These are phyloP conservation scores for Agrochola lota DNA, from an alignment of 2,888 invertebrate species.

Conservation along the genomic window DNA sequence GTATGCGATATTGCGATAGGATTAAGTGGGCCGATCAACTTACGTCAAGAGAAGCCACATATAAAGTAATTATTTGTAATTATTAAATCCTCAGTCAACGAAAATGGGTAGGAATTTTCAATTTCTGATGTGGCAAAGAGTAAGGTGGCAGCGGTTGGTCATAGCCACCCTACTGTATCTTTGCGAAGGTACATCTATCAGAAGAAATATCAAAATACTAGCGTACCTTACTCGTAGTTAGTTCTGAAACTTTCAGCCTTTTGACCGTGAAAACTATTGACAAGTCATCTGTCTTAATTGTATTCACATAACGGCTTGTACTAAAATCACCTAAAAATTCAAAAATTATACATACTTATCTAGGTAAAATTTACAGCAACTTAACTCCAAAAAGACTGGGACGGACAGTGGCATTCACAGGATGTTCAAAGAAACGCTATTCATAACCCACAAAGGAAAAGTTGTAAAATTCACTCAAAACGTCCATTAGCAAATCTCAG, in stretches of 20 bases:
- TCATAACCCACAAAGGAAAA: slow-evolving; percentile 51
- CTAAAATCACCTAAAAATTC: too few relatives aligned
- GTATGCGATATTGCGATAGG: slow-evolving; percentile 15
- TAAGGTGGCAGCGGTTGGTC: too few relatives aligned
- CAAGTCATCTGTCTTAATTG: neutral
- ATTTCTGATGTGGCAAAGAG: neutral
- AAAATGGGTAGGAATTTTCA: neutral
- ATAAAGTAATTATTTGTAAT: slow-evolving; percentile 14
- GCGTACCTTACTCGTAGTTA: too few relatives aligned
- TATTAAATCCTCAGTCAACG: neutral
- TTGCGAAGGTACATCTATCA: neutral
- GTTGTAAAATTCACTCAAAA: slow-evolving; percentile 38
- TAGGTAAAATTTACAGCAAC: neutral
- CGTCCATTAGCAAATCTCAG: slow-evolving; percentile 21
- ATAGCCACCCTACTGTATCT: neutral
- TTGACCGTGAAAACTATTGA: neutral
- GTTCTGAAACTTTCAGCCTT: neutral
- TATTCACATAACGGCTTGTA: neutral
- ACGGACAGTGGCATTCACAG: slow-evolving; percentile 14
- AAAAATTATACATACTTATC: too few relatives aligned
- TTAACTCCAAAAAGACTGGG: neutral
- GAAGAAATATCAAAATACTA: neutral
- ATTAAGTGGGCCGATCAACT: slow-evolving; percentile 24
- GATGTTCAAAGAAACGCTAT: slow-evolving; percentile 31
- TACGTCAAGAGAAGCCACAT: slow-evolving; percentile 18